These are phyloP conservation scores for Aporophyla nigra DNA, from an alignment of 2,888 invertebrate genomes.

Conservation along the genomic window DNA sequence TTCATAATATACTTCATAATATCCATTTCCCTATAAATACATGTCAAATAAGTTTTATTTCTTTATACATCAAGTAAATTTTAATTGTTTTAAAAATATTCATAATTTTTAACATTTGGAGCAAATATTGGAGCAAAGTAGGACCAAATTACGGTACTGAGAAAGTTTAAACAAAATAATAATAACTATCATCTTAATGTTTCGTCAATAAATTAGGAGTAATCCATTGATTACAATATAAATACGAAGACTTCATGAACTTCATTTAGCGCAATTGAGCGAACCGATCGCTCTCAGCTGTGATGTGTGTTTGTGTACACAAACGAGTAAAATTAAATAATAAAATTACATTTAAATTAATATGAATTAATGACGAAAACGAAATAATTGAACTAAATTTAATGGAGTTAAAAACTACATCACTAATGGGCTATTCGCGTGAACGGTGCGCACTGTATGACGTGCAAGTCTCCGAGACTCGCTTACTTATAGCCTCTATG, in stretches of 20 bases:
- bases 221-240: slow-evolving; percentile 21
- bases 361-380: slow-evolving; percentile 65
- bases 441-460: slow-evolving; percentile 58
- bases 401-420: slow-evolving; percentile 65
- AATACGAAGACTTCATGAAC: slow-evolving; percentile 19
- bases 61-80: too few relatives aligned
- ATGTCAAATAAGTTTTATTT: too few relatives aligned
- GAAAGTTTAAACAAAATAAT: slow-evolving; percentile 8
- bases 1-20: too few relatives aligned
- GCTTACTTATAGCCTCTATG: slow-evolving; percentile 62
- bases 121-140: too few relatives aligned
- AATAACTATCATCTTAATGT: slow-evolving; percentile 23
- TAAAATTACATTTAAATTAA: slow-evolving; percentile 64
- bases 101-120: too few relatives aligned
- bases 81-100: too few relatives aligned
- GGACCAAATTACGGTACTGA: background rate
- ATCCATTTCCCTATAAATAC: too few relatives aligned
- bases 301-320: slow-evolving; percentile 51
- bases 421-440: slow-evolving; percentile 65
- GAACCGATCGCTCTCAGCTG: slow-evolving; percentile 44
- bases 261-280: slow-evolving; percentile 38
- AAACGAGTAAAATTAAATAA: slow-evolving; percentile 53
- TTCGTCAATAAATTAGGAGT: slow-evolving; percentile 38
- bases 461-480: slow-evolving; percentile 52
- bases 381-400: slow-evolving; percentile 67